These are phyloP conservation scores for Napeogenes inachia DNA, from an alignment of 2,888 invertebrate species.

Conservation along the genomic window DNA sequence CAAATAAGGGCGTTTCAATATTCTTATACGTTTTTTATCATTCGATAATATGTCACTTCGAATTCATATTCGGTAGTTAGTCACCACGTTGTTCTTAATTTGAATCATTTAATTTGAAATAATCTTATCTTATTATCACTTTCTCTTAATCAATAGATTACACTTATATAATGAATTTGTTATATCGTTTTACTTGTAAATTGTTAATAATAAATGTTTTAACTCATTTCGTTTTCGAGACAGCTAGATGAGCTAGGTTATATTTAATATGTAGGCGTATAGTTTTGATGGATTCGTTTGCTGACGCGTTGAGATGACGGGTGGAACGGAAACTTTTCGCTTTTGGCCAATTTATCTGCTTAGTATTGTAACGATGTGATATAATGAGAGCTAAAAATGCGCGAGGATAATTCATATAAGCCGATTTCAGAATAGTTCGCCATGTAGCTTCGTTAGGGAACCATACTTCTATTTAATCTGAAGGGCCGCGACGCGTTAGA, in stretches of 20 bases:
- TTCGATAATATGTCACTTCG: constrained; percentile 39
- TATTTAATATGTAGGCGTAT: constrained; percentile 6
- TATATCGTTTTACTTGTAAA: constrained; percentile 24
- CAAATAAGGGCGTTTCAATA: constrained; percentile 65
- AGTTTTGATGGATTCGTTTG: constrained; percentile 16
- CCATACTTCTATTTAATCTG: constrained; percentile 1
- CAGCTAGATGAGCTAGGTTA: constrained; percentile 34
- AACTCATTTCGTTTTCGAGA: constrained; percentile 34
- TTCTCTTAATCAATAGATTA: constrained; percentile 19
- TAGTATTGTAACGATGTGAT: constrained; percentile 20
- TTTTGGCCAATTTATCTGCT: constrained; percentile 1
- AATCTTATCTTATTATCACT: constrained; percentile 20
- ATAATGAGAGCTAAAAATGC: constrained; percentile 4
- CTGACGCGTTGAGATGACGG: constrained; percentile 10
- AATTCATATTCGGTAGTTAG: constrained; percentile 11
- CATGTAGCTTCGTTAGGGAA: constrained; percentile 12
- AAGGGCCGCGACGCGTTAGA: constrained; percentile 9
- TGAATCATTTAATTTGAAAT: constrained; percentile 12
- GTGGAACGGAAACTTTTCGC: not conserved
- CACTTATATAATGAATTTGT: constrained; percentile 25
- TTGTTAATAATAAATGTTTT: constrained; percentile 24
- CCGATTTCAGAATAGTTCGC: constrained; percentile 15
- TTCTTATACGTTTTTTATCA: constrained; percentile 45
- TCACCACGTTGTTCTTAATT: constrained; percentile 18
- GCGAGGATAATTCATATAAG: not conserved